Percentiles rank a stretch among this genome's conserved stretches.
These are phyloP conservation scores for Dinomys branickii DNA, from an alignment of 2,113 vertebrate genomes.

Conservation along the genomic window DNA sequence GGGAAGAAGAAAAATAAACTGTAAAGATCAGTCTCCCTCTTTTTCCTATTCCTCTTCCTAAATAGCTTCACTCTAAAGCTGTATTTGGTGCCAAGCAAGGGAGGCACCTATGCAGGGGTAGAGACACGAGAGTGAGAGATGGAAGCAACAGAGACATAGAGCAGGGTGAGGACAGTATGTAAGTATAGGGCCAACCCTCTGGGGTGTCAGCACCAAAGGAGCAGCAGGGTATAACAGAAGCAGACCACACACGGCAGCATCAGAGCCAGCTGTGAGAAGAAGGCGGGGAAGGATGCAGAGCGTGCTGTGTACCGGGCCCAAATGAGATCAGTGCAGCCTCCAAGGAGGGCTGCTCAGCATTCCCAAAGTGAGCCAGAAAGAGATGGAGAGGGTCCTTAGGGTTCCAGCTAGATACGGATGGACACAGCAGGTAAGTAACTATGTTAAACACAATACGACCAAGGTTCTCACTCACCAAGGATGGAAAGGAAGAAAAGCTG, in stretches of 20 bases:
- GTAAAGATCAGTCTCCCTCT: not conserved
- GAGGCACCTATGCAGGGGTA: not conserved
- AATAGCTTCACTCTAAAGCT: not conserved
- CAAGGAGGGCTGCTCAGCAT: not conserved
- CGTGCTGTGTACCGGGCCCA: not conserved
- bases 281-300: not conserved
- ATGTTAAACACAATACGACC: not conserved
- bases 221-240: too few relatives aligned
- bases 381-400: not conserved
- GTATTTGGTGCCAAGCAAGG: not conserved
- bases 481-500: not conserved
- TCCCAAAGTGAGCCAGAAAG: not conserved
- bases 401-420: not conserved
- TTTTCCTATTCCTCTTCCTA: constrained; percentile 21
- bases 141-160: not conserved
- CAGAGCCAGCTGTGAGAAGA: not conserved
- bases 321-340: not conserved
- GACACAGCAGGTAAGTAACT: not conserved
- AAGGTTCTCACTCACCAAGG: not conserved
- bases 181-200: not conserved
- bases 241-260: not conserved
- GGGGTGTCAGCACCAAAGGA: not conserved
- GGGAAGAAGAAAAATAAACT: not conserved
- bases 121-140: not conserved
- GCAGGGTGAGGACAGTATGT: not conserved